Evolutionary conservation across 2,888 invertebrate genomes (phyloP).

Genomic region (Herminia tarsipennalis): DNA sequence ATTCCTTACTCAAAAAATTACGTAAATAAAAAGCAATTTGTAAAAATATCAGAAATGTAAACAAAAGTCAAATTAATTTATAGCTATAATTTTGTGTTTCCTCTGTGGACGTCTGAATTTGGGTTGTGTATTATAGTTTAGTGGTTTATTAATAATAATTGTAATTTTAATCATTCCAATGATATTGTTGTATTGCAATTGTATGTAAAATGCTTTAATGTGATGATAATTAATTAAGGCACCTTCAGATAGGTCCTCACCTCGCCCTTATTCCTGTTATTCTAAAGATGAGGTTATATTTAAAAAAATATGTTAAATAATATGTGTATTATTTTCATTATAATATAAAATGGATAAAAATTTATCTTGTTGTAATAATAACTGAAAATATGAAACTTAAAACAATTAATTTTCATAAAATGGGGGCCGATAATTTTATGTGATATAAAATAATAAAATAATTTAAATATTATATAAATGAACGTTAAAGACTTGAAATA

Average conservation of each 20-base stretch:
- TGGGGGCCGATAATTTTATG: slow-evolving; percentile 5
- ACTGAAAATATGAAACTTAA: background rate
- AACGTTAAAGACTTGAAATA: slow-evolving; percentile 6
- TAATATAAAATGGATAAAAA: slow-evolving; percentile 1
- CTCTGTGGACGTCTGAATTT: slow-evolving; percentile 56
- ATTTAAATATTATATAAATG: slow-evolving; percentile 1
- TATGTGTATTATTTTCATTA: background rate
- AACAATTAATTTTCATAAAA: background rate
- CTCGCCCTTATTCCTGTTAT: slow-evolving; percentile 31
- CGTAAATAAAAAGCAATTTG: slow-evolving; percentile 56
- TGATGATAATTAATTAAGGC: slow-evolving; percentile 46
- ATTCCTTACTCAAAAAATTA: background rate
- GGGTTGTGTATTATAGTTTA: slow-evolving; percentile 59
- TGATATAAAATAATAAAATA: slow-evolving; percentile 5
- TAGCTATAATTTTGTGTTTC: slow-evolving; percentile 37
- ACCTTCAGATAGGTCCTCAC: slow-evolving; percentile 36
- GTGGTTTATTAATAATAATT: slow-evolving; percentile 38
- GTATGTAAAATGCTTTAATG: slow-evolving; percentile 51
- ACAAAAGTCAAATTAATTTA: slow-evolving; percentile 73
- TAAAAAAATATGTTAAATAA: background rate
- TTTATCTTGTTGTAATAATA: slow-evolving; percentile 3
- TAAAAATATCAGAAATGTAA: slow-evolving; percentile 66
- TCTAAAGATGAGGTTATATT: slow-evolving; percentile 40
- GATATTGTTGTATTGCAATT: slow-evolving; percentile 46
- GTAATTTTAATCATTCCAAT: slow-evolving; percentile 43